Percentiles rank a stretch among this genome's conserved stretches.
These are phyloP conservation scores for Drosophila bipectinata DNA, from an alignment of 1,140 invertebrate genomes.

Conservation along the genomic window DNA sequence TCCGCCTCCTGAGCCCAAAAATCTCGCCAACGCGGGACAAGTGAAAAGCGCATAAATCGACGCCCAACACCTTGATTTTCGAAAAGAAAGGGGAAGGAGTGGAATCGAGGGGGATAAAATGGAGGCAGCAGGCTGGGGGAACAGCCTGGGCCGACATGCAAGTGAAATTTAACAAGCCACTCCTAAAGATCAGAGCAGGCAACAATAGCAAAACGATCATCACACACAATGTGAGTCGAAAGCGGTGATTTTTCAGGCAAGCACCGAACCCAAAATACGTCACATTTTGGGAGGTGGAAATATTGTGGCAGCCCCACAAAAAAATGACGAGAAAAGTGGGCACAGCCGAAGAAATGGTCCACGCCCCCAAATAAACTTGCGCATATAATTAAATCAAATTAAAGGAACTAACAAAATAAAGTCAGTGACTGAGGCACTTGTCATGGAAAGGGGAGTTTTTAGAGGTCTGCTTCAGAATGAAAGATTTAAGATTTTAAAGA, in stretches of 20 bases:
- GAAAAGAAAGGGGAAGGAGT: constrained; percentile 3
- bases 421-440: constrained; percentile 49
- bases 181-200: constrained; percentile 59
- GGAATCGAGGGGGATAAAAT: not conserved
- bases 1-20: constrained; percentile 39
- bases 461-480: not conserved
- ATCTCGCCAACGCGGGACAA: constrained; percentile 55
- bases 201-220: constrained; percentile 60
- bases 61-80: constrained; percentile 68
- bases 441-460: constrained; percentile 32
- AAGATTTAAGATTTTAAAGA: too few relatives aligned
- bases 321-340: constrained; percentile 54
- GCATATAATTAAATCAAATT: constrained; percentile 83
- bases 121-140: not conserved
- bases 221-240: constrained; percentile 62
- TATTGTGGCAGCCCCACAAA: constrained; percentile 62
- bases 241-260: constrained; percentile 70
- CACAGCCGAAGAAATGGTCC: constrained; percentile 53
- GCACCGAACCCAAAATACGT: constrained; percentile 70
- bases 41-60: constrained; percentile 78
- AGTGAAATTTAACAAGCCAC: constrained; percentile 82
- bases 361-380: constrained; percentile 58
- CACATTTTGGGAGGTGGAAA: constrained; percentile 75
- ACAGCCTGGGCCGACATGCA: constrained; percentile 66
- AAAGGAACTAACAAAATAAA: constrained; percentile 47